Evolutionary conservation across 2,888 invertebrate genomes (phyloP).

Genomic region (Latrodectus elegans): DNA sequence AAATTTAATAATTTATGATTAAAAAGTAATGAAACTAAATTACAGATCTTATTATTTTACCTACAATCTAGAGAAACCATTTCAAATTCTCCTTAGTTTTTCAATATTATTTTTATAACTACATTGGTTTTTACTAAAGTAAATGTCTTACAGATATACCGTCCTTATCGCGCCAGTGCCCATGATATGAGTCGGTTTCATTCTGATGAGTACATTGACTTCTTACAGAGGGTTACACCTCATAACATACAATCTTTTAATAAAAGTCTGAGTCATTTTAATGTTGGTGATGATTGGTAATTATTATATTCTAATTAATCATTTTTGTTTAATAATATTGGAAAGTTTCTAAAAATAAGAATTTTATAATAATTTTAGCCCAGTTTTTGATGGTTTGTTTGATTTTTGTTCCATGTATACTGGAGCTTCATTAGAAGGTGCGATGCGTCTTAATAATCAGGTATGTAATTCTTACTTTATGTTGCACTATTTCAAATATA

Average conservation of each 20-base stretch:
- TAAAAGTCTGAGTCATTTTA: conserved; percentile 93
- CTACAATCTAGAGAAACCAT: not conserved
- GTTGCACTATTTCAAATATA: not conserved
- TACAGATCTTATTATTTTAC: too few relatives aligned
- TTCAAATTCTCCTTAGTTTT: not conserved
- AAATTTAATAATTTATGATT: not conserved
- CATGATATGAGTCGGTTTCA: conserved; percentile 99
- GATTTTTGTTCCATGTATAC: conserved; percentile 99
- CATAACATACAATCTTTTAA: conserved; percentile 94
- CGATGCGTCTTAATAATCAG: conserved; percentile 94
- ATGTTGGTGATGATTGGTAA: conserved; percentile 91
- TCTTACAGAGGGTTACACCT: conserved; percentile 94
- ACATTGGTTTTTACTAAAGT: not conserved
- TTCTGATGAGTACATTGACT: conserved; percentile 98
- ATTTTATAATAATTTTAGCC: conserved; percentile 73
- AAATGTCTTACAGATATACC: conserved; percentile 83
- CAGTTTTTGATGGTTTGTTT: conserved; percentile 89
- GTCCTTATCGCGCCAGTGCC: conserved; percentile 93
- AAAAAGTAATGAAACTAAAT: too few relatives aligned
- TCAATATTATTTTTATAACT: not conserved
- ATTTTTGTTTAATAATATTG: not conserved
- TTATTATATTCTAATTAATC: not conserved
- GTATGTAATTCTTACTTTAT: conserved; percentile 72
- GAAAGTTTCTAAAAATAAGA: too few relatives aligned
- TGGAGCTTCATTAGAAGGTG: conserved; percentile 97